Evolutionary conservation across 2,888 invertebrate species (phyloP).

Genomic region (Sussaba pulchella): DNA sequence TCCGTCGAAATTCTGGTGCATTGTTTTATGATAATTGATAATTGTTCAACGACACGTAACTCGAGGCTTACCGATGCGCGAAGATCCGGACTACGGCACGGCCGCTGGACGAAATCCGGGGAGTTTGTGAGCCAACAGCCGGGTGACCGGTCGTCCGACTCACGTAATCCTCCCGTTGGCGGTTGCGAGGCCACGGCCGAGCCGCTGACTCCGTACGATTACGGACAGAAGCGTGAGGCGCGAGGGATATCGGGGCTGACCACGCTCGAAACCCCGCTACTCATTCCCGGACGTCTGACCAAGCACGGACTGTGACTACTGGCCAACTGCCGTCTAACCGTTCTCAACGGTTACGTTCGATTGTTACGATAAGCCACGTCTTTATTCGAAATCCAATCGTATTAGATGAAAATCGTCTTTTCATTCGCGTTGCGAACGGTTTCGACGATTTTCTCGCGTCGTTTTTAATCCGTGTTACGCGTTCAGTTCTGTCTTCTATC

Average conservation of each 20-base stretch:
- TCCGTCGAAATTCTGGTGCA: constrained; percentile 19
- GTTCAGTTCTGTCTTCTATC: too few relatives aligned
- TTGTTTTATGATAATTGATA: constrained; percentile 53
- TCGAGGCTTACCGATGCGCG: constrained; percentile 46
- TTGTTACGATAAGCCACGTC: constrained; percentile 12
- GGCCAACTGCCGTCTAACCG: constrained; percentile 6
- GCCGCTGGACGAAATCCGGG: constrained; percentile 27
- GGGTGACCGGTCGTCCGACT: constrained; percentile 33
- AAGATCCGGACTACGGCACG: constrained; percentile 15
- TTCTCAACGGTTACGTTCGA: neutral
- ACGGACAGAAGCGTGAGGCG: constrained; percentile 36
- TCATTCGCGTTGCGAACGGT: neutral
- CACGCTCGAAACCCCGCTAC: constrained; percentile 38
- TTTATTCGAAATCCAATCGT: neutral
- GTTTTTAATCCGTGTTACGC: too few relatives aligned
- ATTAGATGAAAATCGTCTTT: neutral
- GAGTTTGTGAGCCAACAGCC: constrained; percentile 31
- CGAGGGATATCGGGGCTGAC: constrained; percentile 40
- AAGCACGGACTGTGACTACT: constrained; percentile 45
- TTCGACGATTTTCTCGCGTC: too few relatives aligned
- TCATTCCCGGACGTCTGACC: constrained; percentile 40
- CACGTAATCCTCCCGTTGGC: constrained; percentile 40
- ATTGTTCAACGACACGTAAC: constrained; percentile 53
- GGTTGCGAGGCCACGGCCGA: neutral
- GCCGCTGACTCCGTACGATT: constrained; percentile 49